phyloP scores from a whole-genome alignment of 2,113 vertebrate genomes.

The Atlantisia rogersi region DNA sequence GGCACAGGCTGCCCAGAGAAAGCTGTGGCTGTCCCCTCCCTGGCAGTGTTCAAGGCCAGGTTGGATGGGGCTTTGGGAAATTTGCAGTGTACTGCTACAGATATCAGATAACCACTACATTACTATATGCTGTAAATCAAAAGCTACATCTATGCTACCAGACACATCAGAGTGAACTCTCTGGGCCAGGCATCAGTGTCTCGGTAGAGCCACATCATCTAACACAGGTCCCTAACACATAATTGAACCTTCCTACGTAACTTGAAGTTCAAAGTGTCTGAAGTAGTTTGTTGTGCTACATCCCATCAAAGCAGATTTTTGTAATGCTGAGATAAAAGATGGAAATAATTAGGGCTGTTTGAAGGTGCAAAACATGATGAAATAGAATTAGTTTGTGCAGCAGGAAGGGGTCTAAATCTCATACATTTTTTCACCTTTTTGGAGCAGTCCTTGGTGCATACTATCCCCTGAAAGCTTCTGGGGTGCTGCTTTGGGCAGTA shows the following conservation, averaged over 20 bases:
- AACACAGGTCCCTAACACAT: background rate
- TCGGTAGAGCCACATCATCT: fast-evolving
- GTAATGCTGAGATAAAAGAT: background rate
- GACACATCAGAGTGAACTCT: background rate
- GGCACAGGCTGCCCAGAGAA: too few species aligned
- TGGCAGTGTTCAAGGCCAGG: too few species aligned
- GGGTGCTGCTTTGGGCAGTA: fast-evolving
- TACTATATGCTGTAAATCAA: background rate
- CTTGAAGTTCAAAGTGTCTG: background rate
- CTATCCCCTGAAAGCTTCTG: fast-evolving
- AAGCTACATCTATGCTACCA: background rate
- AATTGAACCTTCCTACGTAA: background rate
- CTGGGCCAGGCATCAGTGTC: background rate
- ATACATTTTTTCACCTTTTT: background rate
- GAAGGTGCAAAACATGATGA: background rate
- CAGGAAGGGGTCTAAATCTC: background rate
- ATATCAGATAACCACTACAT: background rate
- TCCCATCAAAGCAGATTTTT: background rate
- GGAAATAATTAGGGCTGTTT: background rate
- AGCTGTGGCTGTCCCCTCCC: too few species aligned
- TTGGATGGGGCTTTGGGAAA: background rate
- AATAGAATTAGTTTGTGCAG: background rate
- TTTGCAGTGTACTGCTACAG: background rate
- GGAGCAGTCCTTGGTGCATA: background rate
- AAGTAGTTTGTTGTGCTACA: background rate